A percentile compares a stretch with the other conserved stretches of the same genome.
phyloP scores from a whole-genome alignment of 1,140 invertebrate species.

The Palaemon carinicauda region DNA sequence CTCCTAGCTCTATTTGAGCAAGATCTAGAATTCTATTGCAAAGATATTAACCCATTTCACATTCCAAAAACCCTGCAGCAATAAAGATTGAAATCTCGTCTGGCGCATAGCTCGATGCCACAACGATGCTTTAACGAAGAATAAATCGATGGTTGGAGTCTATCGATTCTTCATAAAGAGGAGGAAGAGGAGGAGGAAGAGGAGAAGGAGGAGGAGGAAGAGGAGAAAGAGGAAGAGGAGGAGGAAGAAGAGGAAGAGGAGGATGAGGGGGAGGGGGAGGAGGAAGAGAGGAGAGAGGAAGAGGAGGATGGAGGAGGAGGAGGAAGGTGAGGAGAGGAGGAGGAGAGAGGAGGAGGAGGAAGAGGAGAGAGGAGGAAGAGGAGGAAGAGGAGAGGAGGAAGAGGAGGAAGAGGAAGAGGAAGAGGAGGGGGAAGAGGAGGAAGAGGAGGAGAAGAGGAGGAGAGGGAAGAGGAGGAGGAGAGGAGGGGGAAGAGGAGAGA shows the following conservation, averaged over 20 bases:
- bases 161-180: background rate
- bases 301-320: background rate
- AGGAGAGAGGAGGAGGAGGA: background rate
- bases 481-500: background rate
- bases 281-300: background rate
- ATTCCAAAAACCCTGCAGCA: no score
- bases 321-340: background rate
- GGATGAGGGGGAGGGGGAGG: constrained; percentile 12
- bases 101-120: background rate
- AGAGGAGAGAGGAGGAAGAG: background rate
- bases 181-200: background rate
- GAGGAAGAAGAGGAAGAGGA: constrained; percentile 5
- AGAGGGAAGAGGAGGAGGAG: no score
- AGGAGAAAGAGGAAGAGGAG: background rate
- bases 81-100: no score
- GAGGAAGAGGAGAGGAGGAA: background rate
- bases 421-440: no score
- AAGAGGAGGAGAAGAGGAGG: no score
- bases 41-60: no score
- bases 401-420: no score
- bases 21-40: no score
- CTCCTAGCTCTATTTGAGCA: no score
- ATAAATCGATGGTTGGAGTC: no score
- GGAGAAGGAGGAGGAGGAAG: constrained; percentile 2
- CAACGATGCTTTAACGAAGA: background rate